These are phyloP conservation scores for Saccostrea echinata DNA, from an alignment of 1,140 invertebrate species.

Conservation along the genomic window DNA sequence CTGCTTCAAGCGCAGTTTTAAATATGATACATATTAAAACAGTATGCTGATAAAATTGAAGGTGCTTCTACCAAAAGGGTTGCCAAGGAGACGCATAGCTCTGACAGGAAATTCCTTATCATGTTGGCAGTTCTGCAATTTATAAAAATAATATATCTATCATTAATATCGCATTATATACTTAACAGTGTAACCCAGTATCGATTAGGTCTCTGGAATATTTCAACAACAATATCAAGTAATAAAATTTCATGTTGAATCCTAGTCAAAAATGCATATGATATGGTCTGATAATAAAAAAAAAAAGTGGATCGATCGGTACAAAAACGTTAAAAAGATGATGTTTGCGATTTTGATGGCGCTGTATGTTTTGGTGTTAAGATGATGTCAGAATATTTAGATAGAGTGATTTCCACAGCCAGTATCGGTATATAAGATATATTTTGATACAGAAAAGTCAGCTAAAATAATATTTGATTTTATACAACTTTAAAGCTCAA, in stretches of 20 bases:
- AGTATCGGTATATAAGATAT: neutral
- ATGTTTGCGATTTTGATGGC: neutral
- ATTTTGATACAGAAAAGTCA: neutral
- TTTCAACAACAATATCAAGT: conserved; percentile 37
- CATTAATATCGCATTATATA: conserved; percentile 36
- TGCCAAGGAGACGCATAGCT: conserved; percentile 23
- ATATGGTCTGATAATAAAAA: neutral
- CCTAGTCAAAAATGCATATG: neutral
- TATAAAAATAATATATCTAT: conserved; percentile 46
- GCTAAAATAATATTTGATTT: conserved; percentile 27
- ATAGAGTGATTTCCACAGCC: neutral
- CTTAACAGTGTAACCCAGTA: conserved; percentile 19
- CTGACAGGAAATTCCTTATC: conserved; percentile 55
- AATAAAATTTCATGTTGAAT: conserved; percentile 30
- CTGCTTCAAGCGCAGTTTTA: conserved; percentile 19
- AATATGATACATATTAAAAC: conserved; percentile 40
- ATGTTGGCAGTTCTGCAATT: conserved; percentile 51
- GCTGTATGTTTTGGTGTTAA: neutral
- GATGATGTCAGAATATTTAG: conserved; percentile 29
- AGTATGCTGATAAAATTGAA: conserved; percentile 32
- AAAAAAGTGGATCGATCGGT: neutral
- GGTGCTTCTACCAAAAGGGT: conserved; percentile 22
- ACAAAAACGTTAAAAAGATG: conserved; percentile 11
- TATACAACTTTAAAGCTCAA: neutral
- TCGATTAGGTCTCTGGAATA: conserved; percentile 29